Evolutionary conservation across 2,888 invertebrate species (phyloP), one percentile per base, ranked within the genome.

Genomic region (Nycteola revayana): DNA sequence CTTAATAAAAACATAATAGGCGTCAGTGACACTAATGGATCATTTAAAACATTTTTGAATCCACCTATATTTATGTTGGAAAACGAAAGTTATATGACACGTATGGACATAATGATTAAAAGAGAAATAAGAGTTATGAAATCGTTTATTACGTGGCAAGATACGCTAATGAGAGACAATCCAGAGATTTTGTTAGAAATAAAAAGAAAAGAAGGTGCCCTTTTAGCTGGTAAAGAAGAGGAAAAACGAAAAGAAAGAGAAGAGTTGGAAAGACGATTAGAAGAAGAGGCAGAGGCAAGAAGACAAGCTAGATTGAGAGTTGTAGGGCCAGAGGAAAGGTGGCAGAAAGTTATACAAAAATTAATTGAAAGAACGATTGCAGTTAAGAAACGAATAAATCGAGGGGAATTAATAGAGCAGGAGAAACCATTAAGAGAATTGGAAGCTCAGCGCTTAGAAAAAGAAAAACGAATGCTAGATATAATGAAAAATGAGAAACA

Each of bases 11-110:
- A 91, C 56, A 90, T 93, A 24, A 78, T 94, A 0, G 94, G 92
- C 4, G 90, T 94, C 11, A 92, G 92, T 29, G 94, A 94, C 60
- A 89, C 88, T 23, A 92, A 92, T 49, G 94, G 94, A 9, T 91
- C 92, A 1, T 90, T 94, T 30, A 88, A 93, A 50, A 90, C 94
- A 77, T 92, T 93, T 54, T 75, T 89, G 25, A 66, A 91, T 28
- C 93, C 93, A 0, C 69, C 74, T 5, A 81, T 86, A 54, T 91
- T 92, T 60, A 83, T 90, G 64, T 73, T 77, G 11, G 75, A 82
- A 47, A 74, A 84, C 47, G 57, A 75, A 4, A 52, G 67, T 25
- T 90, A 92, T 55, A 46, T 76, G 10, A 59, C 62, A 22, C 75
- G 88, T 30, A 70, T 90, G 60, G 68, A 84, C 49, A 60, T 52